Evolutionary conservation across 2,113 vertebrate species (phyloP).

Genomic region (Chaenocephalus aceratus): DNA sequence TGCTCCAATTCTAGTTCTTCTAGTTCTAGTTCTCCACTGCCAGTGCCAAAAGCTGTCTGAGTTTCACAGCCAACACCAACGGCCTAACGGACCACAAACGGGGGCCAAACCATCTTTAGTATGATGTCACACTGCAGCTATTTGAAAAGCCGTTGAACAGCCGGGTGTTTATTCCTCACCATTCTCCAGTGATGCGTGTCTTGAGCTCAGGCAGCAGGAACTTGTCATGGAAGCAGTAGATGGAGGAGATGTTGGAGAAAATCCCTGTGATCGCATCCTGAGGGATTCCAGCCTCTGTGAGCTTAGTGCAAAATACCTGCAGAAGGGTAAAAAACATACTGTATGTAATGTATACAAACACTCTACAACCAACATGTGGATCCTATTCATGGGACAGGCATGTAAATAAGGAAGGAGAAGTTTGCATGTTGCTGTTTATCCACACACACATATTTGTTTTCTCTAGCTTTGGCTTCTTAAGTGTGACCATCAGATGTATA

Average conservation of each 20-base stretch:
- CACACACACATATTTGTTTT: background rate
- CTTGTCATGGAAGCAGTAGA: conserved; percentile 94
- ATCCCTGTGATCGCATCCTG: conserved; percentile 94
- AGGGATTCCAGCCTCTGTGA: conserved; percentile 91
- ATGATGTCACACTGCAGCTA: background rate
- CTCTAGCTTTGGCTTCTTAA: background rate
- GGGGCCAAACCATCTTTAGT: background rate
- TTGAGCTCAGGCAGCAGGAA: conserved; percentile 96
- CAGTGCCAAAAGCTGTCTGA: conserved; percentile 30
- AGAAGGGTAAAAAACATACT: background rate
- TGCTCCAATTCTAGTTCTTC: no score
- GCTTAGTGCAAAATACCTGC: conserved; percentile 95
- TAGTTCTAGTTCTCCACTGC: background rate
- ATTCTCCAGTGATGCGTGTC: conserved; percentile 92
- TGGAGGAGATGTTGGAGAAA: conserved; percentile 98
- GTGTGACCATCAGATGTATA: background rate
- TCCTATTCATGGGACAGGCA: background rate
- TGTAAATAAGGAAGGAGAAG: conserved; percentile 23
- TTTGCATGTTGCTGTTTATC: conserved; percentile 9
- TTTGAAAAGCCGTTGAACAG: background rate
- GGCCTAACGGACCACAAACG: background rate
- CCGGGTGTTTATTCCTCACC: conserved; percentile 83
- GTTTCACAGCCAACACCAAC: conserved; percentile 30
- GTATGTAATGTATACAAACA: background rate
- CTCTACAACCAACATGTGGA: background rate